Conservation (phyloP, 1,140 invertebrate genomes). For the Psix sp. region DNA sequence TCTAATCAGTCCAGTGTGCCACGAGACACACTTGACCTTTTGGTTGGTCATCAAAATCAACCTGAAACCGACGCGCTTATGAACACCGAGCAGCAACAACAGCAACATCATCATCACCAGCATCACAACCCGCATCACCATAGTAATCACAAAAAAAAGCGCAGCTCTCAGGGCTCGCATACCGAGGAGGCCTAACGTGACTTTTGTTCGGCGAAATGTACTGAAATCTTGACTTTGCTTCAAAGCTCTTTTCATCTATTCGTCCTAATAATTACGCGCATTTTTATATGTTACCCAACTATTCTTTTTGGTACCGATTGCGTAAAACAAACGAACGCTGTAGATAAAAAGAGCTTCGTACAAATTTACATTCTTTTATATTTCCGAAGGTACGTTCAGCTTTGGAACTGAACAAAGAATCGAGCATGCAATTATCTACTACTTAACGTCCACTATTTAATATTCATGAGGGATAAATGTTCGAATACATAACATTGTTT, state of each 20-base stretch:
- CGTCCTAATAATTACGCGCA: constrained; percentile 3
- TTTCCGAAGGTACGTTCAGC: constrained; percentile 14
- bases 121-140: constrained; percentile 68
- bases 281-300: constrained; percentile 8
- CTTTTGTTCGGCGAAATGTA: too few relatives aligned
- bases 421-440: too few relatives aligned
- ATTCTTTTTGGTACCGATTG: constrained; percentile 24
- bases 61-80: constrained; percentile 69
- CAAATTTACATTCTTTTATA: constrained; percentile 15
- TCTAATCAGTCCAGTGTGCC: constrained; percentile 61
- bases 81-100: constrained; percentile 59
- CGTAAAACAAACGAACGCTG: constrained; percentile 11
- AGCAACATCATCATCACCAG: constrained; percentile 66
- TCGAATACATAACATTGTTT: too few relatives aligned
- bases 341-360: constrained; percentile 19
- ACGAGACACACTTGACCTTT: constrained; percentile 65
- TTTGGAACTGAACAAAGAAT: constrained; percentile 20
- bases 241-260: constrained; percentile 18
- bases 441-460: too few relatives aligned
- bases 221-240: too few relatives aligned
- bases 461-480: too few relatives aligned
- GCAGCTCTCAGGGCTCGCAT: constrained; percentile 70
- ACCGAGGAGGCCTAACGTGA: constrained; percentile 71
- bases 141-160: constrained; percentile 72
- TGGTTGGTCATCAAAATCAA: constrained; percentile 70